Evolutionary conservation across 2,888 invertebrate species (phyloP), one percentile per base, ranked within the genome.

Genomic region (Amblyteles armatorius): DNA sequence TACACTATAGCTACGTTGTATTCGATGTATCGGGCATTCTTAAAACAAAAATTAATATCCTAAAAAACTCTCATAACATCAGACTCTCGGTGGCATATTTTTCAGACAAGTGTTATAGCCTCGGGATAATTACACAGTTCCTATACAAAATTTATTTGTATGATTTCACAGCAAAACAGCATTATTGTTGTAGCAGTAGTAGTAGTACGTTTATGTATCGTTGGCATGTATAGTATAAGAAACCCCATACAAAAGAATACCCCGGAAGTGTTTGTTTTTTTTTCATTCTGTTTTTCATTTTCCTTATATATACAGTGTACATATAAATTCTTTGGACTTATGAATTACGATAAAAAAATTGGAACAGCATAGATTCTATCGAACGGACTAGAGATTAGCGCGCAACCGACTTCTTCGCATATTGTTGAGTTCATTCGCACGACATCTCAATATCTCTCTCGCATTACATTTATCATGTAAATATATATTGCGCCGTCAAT

Each of bases 111-210:
- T 55, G 71, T 63, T 44, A 40, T 19, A 82, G 76, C 57, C 82
- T 82, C 74, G 76, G 71, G 60, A 44, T 44, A 55, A 57, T 79
- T 77, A 76, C 65, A 79, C 79, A 73, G 52, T 81, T 88, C 80
- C 82, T 88, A 87, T 89, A 87, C 77, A 87, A 88, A 88, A 87
- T 87, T 89, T 87, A 87, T 86, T 88, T 84, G 68, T 84, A 82
- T 83, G 73, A 83, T 55, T 84, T 86, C 83, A 86, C 87, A 86
- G 77, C 71, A 78, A 81, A 87, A 81, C 81, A 87, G 82, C 79
- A 86, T 81, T 85, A 76, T 85, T 72, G 50, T 85, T 77, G 50
- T 55, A 78, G 67, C 79, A 44, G 48, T 74, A 52, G 72, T 74
- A 52, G 72, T 71, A 63, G 52, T 80, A 79, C 11, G 67, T 76